Evolutionary conservation across 1,140 invertebrate species (phyloP), one percentile per base, ranked within the genome.

Genomic region (Lucilia sericata): DNA sequence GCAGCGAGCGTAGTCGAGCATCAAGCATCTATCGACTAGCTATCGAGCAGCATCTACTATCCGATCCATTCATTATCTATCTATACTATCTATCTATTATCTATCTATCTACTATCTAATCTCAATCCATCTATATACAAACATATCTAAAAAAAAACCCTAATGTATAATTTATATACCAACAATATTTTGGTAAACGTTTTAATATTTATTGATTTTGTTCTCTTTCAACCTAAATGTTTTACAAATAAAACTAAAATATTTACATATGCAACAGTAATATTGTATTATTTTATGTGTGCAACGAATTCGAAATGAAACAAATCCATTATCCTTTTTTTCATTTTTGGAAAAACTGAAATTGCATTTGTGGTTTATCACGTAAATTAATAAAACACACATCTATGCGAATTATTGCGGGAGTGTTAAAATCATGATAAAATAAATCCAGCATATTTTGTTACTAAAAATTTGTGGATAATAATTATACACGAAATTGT

Each of bases 381-480:
- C 65, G 65, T 70, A 25, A 70, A 70, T 70, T 70, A 70, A 21
- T 70, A 21, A 70, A 70, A 70, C 2, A 19, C 19, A 70, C 19
- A 70, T 70, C 21, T 70, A 25, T 70, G 21, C 21, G 55, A 60
- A 60, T 60, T n/a, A n/a, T 17, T 60, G 17, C n/a, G 55, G n/a
- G 14, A 60, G 14, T 60, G 55, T 60, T 60, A 60, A 60, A 60
- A 60, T 60, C 5, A 60, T 60, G 55, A 60, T 60, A 60, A 60
- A 60, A 60, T 60, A 60, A 60, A 60, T 60, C 55, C 55, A 7
- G 55, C n/a, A n/a, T 60, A 60, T 60, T 60, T 60, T 60, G 55
- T 60, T 60, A 60, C n/a, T 12, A 60, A 60, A 17, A 60, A n/a
- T 60, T 17, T 60, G 14, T 3, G 13, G 7, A n/a, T 17, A 14